These are phyloP conservation scores for Metopia argyrocephala DNA, from an alignment of 2,888 invertebrate species.

Conservation along the genomic window DNA sequence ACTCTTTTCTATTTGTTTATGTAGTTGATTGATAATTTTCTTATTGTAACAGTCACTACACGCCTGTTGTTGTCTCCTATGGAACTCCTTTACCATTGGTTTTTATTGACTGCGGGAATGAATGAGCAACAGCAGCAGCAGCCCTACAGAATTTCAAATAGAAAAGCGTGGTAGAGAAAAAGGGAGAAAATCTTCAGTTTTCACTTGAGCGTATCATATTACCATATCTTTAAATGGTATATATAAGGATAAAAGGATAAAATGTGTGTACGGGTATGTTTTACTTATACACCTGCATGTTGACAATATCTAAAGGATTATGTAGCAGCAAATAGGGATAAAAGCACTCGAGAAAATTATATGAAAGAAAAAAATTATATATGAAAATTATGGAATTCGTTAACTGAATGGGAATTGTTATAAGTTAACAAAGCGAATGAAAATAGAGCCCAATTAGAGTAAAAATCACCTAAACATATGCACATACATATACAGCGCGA, in stretches of 20 bases:
- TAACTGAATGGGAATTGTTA: no score
- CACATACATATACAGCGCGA: no score
- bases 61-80: neutral
- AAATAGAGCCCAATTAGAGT: no score
- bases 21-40: constrained; percentile 10
- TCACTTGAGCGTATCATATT: constrained; percentile 60
- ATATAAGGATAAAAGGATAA: constrained; percentile 31
- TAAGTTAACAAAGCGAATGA: no score
- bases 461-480: no score
- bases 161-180: constrained; percentile 6
- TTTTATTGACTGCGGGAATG: neutral
- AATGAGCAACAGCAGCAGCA: constrained; percentile 10
- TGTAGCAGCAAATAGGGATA: neutral
- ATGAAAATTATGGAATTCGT: no score
- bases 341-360: constrained; percentile 26
- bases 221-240: constrained; percentile 56
- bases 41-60: constrained; percentile 8
- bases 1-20: neutral
- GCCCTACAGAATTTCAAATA: constrained; percentile 19
- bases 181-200: constrained; percentile 36
- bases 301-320: constrained; percentile 44
- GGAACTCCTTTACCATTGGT: neutral
- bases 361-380: neutral
- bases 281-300: constrained; percentile 13
- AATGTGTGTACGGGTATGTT: neutral